A percentile compares a stretch with the other conserved stretches of the same genome.
Conservation (phyloP, 2,797 vertebrate species). For the Aselliscus stoliczkanus region DNA sequence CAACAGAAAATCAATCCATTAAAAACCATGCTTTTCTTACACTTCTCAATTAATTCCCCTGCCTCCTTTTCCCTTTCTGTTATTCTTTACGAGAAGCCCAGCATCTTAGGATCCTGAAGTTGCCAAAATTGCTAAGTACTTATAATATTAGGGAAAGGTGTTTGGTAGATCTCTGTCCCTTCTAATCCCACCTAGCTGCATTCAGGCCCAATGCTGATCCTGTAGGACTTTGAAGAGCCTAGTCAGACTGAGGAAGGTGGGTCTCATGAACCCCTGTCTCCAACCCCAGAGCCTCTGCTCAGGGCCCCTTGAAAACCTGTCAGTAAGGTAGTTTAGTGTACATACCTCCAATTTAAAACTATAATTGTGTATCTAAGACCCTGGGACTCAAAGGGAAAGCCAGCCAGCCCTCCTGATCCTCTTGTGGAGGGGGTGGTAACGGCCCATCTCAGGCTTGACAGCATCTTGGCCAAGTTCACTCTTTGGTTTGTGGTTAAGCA, state of each 20-base stretch:
- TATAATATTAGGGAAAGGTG: background rate
- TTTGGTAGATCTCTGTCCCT: background rate
- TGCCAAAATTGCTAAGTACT: background rate
- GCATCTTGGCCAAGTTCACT: background rate
- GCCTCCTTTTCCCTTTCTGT: background rate
- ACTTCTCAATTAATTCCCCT: background rate
- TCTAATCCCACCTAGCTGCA: background rate
- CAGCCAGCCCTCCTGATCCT: background rate
- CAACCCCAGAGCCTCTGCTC: background rate
- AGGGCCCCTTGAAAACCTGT: background rate
- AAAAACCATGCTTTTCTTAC: constrained; percentile 44
- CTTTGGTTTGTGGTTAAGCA: background rate
- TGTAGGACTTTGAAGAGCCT: background rate
- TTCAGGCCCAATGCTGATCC: background rate
- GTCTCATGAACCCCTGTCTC: background rate
- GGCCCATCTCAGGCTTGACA: background rate
- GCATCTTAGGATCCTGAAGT: background rate
- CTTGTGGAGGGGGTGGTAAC: background rate
- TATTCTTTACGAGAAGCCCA: background rate
- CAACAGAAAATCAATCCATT: constrained; percentile 62
- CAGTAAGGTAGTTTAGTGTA: background rate
- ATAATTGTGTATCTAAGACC: background rate
- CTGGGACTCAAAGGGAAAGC: background rate
- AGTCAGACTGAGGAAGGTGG: background rate
- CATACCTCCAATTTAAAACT: background rate